phyloP scores from a whole-genome alignment of 2,113 vertebrate genomes.

The Notechis scutatus region DNA sequence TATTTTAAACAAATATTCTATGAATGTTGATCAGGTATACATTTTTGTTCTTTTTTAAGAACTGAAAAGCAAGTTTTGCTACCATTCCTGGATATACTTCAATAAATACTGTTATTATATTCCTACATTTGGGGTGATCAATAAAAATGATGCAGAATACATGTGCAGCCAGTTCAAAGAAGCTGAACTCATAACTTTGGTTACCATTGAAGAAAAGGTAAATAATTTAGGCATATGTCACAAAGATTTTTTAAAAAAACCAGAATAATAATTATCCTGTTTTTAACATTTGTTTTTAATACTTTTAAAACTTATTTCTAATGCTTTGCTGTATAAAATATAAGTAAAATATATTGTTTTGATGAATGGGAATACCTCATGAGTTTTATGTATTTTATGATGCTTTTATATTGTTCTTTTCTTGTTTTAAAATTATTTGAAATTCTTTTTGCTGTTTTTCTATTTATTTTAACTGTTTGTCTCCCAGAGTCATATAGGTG shows the following conservation, averaged over 20 bases:
- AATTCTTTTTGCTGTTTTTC: not conserved
- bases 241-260: not conserved
- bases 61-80: constrained; percentile 23
- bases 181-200: not conserved
- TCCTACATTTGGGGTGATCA: constrained; percentile 15
- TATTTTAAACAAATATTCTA: not conserved
- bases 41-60: constrained; percentile 1
- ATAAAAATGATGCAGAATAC: constrained; percentile 12
- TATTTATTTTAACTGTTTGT: not conserved
- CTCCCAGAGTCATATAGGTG: not conserved
- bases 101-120: constrained; percentile 22
- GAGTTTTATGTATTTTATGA: not conserved
- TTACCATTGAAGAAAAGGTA: not conserved
- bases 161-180: constrained; percentile 13
- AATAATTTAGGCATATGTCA: not conserved
- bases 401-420: not conserved
- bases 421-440: not conserved
- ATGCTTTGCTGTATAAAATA: not conserved
- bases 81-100: constrained; percentile 10
- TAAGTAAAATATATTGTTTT: not conserved
- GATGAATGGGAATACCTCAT: not conserved
- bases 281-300: not conserved
- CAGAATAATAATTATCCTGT: not conserved
- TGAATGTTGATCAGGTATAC: not conserved
- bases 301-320: not conserved